phyloP scores from a whole-genome alignment of 2,113 vertebrate species.

The Xiphophorus maculatus region DNA sequence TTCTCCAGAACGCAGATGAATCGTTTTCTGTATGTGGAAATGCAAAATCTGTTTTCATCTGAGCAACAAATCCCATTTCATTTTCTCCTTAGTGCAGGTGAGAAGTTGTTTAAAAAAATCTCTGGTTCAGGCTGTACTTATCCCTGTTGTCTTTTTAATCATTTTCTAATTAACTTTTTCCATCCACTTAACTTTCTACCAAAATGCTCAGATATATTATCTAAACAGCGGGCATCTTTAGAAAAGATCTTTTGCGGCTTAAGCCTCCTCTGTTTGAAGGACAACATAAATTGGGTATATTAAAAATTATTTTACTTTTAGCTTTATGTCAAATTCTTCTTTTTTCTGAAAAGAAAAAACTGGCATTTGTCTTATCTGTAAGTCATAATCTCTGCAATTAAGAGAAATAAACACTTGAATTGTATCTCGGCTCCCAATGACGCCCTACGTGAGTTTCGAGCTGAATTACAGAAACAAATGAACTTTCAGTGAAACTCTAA shows the following conservation, averaged over 20 bases:
- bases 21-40: slow-evolving; percentile 57
- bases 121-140: too few relatives aligned
- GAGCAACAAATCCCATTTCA: too few relatives aligned
- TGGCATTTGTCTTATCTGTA: background rate
- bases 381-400: background rate
- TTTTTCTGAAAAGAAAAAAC: background rate
- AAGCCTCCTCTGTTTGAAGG: background rate
- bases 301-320: background rate
- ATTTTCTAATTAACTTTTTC: too few relatives aligned
- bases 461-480: background rate
- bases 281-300: background rate
- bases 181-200: too few relatives aligned
- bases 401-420: background rate
- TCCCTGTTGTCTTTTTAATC: too few relatives aligned
- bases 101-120: too few relatives aligned
- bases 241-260: too few relatives aligned
- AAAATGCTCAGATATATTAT: too few relatives aligned
- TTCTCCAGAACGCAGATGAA: slow-evolving; percentile 72
- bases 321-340: background rate
- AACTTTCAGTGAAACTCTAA: background rate
- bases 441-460: background rate
- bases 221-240: too few relatives aligned
- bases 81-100: too few relatives aligned
- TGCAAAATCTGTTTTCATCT: too few relatives aligned
- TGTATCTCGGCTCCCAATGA: background rate